Base-by-base conservation (phyloP, 2,797 vertebrate genomes). In the Rhinogobio ventralis region DNA sequence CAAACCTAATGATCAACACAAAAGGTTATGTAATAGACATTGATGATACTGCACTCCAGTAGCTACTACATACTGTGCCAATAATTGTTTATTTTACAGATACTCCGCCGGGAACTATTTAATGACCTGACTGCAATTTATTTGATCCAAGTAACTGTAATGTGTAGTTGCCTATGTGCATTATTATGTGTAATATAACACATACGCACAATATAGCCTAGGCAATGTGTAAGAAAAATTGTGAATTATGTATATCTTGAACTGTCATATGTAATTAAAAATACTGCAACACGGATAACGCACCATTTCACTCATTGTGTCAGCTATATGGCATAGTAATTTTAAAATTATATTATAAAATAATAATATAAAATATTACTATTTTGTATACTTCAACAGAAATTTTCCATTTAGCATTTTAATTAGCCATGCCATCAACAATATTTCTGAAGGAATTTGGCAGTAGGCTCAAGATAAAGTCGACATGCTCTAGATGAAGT, bases 401-500 rank as follows among this genome's bases (percentile, higher is more conserved):
- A 4, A 28, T 23, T 30, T 66, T 60, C 25, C 11, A 5, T 42
- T 49, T 15, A 49, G 39, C 39, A 23, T 64, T 30, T 82, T 55
- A 74, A 53, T 62, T 49, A 42, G 74, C 57, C 45, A 51, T 60
- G 51, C 66, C 45, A 67, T 83, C 73, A 20, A 28, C 13, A 28
- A 17, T 64, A 53, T 55, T 85, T 51, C 76, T 36, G 30, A 55
- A 67, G 67, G 51, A 67, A 49, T 73, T 62, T 76, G 51, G 39
- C 75, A 73, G 72, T 64, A 72, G 45, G 45, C 14, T 75, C 36
- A 39, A 53, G 7, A 62, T 69, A 86, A 80, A 73, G 3, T 74
- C 49, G 57, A 85, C 90, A 92, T 92, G 93, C 93, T 93, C 91
- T 93, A 86, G 90, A 88, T 79, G 2, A 66, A 89, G 88, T 92